phyloP scores from a whole-genome alignment of 2,888 invertebrate species.

The Cephus pygmeus region DNA sequence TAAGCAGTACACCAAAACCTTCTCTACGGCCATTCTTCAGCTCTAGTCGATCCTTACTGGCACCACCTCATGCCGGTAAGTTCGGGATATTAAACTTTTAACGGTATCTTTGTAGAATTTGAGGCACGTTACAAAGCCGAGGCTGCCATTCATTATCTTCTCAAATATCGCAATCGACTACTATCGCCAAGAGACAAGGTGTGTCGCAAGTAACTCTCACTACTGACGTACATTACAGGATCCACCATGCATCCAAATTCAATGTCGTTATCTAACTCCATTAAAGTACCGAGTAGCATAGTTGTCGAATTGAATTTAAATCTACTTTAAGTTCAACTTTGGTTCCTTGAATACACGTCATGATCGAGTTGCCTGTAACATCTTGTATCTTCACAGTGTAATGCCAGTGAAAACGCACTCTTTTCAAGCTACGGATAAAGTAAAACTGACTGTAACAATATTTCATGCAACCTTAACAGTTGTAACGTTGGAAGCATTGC shows the following conservation, averaged over 20 bases:
- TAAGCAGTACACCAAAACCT: conserved; percentile 97
- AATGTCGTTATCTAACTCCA: background rate
- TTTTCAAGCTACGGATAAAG: background rate
- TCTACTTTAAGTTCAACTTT: background rate
- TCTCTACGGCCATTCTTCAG: conserved; percentile 95
- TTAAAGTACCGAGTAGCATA: background rate
- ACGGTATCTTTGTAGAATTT: conserved; percentile 14
- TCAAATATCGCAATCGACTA: background rate
- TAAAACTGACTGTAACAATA: no score
- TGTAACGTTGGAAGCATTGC: background rate
- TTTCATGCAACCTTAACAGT: no score
- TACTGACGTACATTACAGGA: background rate
- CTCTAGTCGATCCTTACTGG: conserved; percentile 82
- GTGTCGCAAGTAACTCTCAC: background rate
- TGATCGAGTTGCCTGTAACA: background rate
- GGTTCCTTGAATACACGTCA: background rate
- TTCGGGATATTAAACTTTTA: conserved; percentile 10
- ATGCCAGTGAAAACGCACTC: background rate
- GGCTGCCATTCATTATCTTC: conserved; percentile 13
- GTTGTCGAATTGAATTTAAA: background rate
- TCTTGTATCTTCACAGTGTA: background rate
- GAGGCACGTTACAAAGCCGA: conserved; percentile 19
- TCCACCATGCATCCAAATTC: background rate
- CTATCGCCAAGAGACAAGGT: background rate
- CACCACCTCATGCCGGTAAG: conserved; percentile 61